Evolutionary conservation across 1,140 invertebrate genomes (phyloP).

Genomic region (Metopolophium dirhodum): DNA sequence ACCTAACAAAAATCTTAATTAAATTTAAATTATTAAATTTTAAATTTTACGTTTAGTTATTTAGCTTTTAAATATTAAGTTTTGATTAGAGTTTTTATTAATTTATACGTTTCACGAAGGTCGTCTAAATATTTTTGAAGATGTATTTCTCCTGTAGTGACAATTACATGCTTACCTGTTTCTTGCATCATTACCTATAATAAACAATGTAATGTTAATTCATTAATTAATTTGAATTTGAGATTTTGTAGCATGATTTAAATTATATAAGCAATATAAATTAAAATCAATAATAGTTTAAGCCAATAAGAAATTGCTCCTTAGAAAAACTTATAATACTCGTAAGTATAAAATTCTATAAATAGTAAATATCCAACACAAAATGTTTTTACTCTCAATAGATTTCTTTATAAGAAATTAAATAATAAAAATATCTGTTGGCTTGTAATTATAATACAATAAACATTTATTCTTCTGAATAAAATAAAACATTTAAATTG

Average conservation of each 20-base stretch:
- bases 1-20: neutral
- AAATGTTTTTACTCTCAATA: neutral
- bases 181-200: constrained; percentile 81
- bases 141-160: constrained; percentile 97
- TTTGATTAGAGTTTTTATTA: neutral
- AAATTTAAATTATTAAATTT: too few species aligned
- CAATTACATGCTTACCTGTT: constrained; percentile 94
- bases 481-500: neutral
- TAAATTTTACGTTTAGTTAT: neutral
- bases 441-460: neutral
- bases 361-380: neutral
- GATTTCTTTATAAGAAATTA: neutral
- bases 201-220: neutral
- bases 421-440: neutral
- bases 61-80: constrained; percentile 59
- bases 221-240: too few species aligned
- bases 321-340: neutral
- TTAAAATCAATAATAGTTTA: neutral
- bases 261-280: neutral
- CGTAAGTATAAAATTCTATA: neutral
- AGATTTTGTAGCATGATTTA: neutral
- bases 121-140: constrained; percentile 92
- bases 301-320: neutral
- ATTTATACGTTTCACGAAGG: constrained; percentile 67
- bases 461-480: neutral